Evolutionary conservation across 2,113 vertebrate species (phyloP).

Genomic region (Delphinapterus leucas): DNA sequence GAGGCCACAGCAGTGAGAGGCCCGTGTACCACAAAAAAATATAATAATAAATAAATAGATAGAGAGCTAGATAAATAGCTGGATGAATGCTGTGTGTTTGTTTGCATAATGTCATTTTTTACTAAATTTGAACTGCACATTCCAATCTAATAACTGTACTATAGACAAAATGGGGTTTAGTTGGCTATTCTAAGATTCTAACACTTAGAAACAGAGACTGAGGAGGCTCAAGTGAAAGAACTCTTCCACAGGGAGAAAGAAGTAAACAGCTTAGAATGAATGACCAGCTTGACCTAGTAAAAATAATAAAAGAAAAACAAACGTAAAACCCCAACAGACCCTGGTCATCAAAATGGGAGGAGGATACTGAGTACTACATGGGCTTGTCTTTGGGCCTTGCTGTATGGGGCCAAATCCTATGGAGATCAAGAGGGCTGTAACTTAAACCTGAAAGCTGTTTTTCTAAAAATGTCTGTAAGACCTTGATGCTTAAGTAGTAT

Average conservation of each 20-base stretch:
- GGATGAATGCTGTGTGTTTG: no score
- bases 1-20: no score
- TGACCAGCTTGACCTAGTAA: background rate
- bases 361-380: background rate
- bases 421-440: background rate
- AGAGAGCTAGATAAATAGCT: no score
- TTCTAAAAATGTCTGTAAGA: background rate
- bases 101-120: no score
- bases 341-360: background rate
- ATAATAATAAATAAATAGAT: no score
- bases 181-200: background rate
- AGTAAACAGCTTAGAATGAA: slow-evolving; percentile 25
- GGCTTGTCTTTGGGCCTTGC: background rate
- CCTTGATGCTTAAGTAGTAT: background rate
- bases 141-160: background rate
- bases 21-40: no score
- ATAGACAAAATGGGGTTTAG: background rate
- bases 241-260: slow-evolving; percentile 10
- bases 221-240: background rate
- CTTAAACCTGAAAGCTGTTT: background rate
- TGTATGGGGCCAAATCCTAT: background rate
- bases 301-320: slow-evolving; percentile 7
- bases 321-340: background rate
- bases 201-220: background rate
- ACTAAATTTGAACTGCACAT: slow-evolving; percentile 6